phyloP scores from a whole-genome alignment of 1,140 invertebrate species.

The Eriocheir sinensis region DNA sequence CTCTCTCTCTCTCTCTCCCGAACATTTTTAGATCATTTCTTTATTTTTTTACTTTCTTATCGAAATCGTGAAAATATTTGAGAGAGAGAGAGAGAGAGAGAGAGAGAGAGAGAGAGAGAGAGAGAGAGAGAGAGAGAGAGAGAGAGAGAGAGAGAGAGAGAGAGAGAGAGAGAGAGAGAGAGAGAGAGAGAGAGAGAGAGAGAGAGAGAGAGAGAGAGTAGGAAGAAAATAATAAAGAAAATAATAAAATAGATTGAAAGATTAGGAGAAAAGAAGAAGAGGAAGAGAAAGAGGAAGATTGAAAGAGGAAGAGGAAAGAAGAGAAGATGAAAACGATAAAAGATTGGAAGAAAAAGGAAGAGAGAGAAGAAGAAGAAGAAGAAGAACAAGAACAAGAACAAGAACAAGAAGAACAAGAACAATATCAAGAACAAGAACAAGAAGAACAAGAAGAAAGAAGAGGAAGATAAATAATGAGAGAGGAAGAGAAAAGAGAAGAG shows the following conservation, averaged over 20 bases:
- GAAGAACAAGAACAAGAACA: not conserved
- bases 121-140: slow-evolving; percentile 21
- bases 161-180: not conserved
- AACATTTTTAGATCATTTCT: too few species aligned
- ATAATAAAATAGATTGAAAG: not conserved
- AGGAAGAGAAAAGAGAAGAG: not conserved
- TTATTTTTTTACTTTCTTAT: too few species aligned
- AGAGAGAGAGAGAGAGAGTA: not conserved
- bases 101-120: too few species aligned
- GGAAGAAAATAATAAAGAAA: too few species aligned
- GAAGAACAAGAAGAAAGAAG: not conserved
- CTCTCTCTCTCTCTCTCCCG: too few species aligned
- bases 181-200: slow-evolving; percentile 22
- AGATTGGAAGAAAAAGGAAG: not conserved
- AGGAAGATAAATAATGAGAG: not conserved
- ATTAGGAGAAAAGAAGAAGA: too few species aligned
- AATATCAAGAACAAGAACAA: not conserved
- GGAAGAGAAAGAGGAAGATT: not conserved
- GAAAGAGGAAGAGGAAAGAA: not conserved
- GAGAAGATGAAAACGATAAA: not conserved
- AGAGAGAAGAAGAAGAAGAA: not conserved
- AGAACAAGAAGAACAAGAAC: not conserved
- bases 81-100: not conserved
- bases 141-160: slow-evolving; percentile 31
- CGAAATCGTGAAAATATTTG: too few species aligned